Conservation (phyloP, 2,113 vertebrate genomes). For the Psilopsiagon aurifrons region DNA sequence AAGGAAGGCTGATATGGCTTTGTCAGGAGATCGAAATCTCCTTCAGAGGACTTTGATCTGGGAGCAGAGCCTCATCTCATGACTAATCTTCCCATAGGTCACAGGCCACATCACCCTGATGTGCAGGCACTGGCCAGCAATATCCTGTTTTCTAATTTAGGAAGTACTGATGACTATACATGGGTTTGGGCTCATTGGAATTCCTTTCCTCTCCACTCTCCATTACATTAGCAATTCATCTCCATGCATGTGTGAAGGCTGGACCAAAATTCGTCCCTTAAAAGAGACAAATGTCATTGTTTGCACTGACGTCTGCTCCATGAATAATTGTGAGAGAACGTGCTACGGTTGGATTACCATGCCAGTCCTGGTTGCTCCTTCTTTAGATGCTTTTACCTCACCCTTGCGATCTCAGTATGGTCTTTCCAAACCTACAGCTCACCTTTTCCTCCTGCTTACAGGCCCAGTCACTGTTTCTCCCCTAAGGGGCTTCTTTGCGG, state of each 20-base stretch:
- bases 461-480: background rate
- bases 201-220: conserved; percentile 16
- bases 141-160: conserved; percentile 56
- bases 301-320: background rate
- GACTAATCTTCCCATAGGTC: conserved; percentile 28
- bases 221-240: background rate
- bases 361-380: background rate
- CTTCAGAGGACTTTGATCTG: background rate
- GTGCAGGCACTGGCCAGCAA: conserved; percentile 11
- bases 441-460: background rate
- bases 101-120: background rate
- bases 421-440: background rate
- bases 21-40: background rate
- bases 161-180: conserved; percentile 17
- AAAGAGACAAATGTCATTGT: conserved; percentile 14
- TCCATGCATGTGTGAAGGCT: background rate
- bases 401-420: background rate
- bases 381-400: conserved; percentile 15
- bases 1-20: background rate
- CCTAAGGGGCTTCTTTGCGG: background rate
- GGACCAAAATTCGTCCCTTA: background rate
- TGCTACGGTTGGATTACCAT: background rate
- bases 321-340: background rate
- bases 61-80: background rate
- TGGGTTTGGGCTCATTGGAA: background rate